Percentiles rank a stretch among this genome's conserved stretches.
phyloP scores from a whole-genome alignment of 2,888 invertebrate species.

The Gortyna flavago region DNA sequence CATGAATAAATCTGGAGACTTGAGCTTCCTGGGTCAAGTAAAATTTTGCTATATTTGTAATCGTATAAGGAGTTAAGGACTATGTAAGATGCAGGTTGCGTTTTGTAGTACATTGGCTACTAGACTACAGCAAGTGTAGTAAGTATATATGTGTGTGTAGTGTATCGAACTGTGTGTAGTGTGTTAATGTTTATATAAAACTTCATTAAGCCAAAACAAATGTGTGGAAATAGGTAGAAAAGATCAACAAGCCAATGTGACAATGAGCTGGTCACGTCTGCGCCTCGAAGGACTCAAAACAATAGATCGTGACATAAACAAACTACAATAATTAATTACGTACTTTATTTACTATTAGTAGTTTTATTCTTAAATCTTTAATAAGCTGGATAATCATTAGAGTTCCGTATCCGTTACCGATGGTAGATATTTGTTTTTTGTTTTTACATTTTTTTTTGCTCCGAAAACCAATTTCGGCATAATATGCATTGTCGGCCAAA shows the following conservation, averaged over 20 bases:
- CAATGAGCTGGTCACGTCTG: constrained; percentile 52
- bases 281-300: constrained; percentile 25
- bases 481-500: not conserved
- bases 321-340: not conserved
- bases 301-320: constrained; percentile 23
- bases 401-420: too few species aligned
- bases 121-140: not conserved
- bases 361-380: not conserved
- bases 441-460: not conserved
- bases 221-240: constrained; percentile 36
- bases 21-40: not conserved
- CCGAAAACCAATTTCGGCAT: not conserved
- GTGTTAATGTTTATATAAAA: not conserved
- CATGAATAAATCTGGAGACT: not conserved
- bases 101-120: not conserved
- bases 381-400: not conserved
- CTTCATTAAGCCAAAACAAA: constrained; percentile 18
- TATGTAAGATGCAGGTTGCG: too few species aligned
- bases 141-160: not conserved
- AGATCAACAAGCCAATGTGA: constrained; percentile 40
- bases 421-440: not conserved
- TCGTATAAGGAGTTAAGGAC: not conserved
- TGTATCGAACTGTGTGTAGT: not conserved
- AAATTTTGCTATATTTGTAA: not conserved
- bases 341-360: not conserved